Conservation (phyloP, 1,140 invertebrate species). For the Steinernema khuongi region DNA sequence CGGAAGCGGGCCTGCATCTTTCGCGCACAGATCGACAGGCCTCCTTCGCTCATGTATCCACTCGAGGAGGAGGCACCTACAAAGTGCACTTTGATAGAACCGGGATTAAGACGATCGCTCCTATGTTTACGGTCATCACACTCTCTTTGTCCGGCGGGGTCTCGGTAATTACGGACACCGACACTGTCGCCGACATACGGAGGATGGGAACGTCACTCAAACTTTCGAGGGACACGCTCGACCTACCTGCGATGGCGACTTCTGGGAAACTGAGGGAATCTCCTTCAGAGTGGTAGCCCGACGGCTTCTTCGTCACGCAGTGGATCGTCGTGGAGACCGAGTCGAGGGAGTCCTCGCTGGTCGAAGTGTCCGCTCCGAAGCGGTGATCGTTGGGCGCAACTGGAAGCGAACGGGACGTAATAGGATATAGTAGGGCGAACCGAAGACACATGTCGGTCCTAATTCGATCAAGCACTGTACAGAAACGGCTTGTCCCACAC, state of each 20-base stretch:
- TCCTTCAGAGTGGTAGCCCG: slow-evolving; percentile 28
- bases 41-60: slow-evolving; percentile 8
- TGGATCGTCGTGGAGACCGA: slow-evolving; percentile 33
- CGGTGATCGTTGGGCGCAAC: slow-evolving; percentile 9
- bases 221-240: background rate
- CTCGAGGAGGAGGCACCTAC: slow-evolving; percentile 3
- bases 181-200: background rate
- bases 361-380: slow-evolving; percentile 21
- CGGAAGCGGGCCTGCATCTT: slow-evolving; percentile 8
- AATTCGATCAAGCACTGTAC: slow-evolving; percentile 8
- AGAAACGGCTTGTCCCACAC: background rate
- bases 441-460: slow-evolving; percentile 7
- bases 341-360: slow-evolving; percentile 34
- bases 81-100: background rate
- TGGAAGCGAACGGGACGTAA: background rate
- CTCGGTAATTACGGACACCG: background rate
- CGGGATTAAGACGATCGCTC: slow-evolving; percentile 4
- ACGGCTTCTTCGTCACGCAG: slow-evolving; percentile 19
- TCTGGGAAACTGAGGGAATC: slow-evolving; percentile 9
- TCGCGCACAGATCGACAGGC: background rate
- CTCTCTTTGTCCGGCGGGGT: background rate
- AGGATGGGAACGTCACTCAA: background rate
- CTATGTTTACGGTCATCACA: slow-evolving; percentile 1
- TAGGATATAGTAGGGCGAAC: background rate
- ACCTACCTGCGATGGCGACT: background rate